Conservation (phyloP, 2,113 vertebrate genomes). For the Archocentrus centrarchus region DNA sequence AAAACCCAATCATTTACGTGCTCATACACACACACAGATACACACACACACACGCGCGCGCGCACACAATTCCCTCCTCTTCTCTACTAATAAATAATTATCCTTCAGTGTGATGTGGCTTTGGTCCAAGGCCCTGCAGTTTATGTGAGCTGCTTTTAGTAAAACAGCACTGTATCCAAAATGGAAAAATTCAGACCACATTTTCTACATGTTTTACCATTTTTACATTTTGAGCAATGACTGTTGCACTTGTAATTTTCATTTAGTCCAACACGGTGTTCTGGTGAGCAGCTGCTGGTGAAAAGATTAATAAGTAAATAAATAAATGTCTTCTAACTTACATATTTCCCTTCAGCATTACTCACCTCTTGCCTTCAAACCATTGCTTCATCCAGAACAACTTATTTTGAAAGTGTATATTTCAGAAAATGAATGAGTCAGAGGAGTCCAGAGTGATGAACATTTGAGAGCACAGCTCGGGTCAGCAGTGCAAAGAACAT, state of each 20-base stretch:
- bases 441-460: background rate
- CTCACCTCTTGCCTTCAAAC: background rate
- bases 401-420: constrained; percentile 30
- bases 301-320: too few species aligned
- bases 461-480: background rate
- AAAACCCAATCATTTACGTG: constrained; percentile 60
- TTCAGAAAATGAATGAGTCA: constrained; percentile 42
- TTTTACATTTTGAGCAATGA: constrained; percentile 18
- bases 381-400: constrained; percentile 17
- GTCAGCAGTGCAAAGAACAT: constrained; percentile 2
- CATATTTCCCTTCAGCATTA: background rate
- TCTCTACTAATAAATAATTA: constrained; percentile 67
- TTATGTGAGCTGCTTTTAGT: constrained; percentile 35
- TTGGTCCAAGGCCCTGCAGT: constrained; percentile 53
- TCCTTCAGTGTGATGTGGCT: constrained; percentile 68
- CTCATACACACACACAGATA: constrained; percentile 10
- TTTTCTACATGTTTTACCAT: background rate
- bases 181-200: background rate
- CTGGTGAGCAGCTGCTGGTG: background rate
- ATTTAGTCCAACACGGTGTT: background rate
- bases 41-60: constrained; percentile 26
- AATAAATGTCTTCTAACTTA: background rate
- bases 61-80: constrained; percentile 11
- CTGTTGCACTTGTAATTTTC: background rate
- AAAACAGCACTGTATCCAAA: constrained; percentile 41